These are phyloP conservation scores for Lytechinus variegatus DNA, from an alignment of 35 echinoderm and acorn worm species.

Conservation along the genomic window DNA sequence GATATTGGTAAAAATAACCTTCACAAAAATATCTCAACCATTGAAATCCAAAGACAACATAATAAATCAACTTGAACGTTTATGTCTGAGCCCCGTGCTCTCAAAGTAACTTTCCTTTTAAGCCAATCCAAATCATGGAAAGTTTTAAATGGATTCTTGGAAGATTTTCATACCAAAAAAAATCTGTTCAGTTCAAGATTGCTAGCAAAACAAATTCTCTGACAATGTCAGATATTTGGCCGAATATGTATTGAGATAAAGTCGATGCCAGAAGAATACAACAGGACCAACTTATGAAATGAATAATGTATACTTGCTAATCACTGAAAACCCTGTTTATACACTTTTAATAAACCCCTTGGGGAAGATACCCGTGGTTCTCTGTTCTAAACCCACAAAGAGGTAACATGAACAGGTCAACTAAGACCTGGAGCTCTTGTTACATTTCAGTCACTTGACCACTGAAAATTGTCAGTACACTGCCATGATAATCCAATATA, in stretches of 20 bases:
- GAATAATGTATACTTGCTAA: neutral
- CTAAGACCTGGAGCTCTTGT: neutral
- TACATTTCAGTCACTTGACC: neutral
- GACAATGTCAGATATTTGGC: neutral
- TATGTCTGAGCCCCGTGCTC: no score
- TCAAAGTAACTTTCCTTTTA: no score
- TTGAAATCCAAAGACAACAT: no score
- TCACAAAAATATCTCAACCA: no score
- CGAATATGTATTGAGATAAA: neutral
- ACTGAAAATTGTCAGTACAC: neutral
- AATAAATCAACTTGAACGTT: no score
- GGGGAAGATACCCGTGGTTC: neutral
- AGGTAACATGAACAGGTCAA: neutral
- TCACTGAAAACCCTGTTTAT: neutral
- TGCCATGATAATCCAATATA: neutral
- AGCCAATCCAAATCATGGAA: no score
- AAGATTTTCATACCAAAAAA: no score
- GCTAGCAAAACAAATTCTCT: neutral
- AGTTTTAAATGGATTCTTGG: no score
- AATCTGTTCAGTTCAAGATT: neutral
- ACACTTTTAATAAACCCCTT: neutral
- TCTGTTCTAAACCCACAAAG: neutral
- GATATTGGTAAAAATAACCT: no score
- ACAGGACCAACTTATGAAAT: neutral
- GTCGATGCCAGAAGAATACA: no score